Base-by-base conservation (phyloP, 2,888 invertebrate genomes). In the Scotopteryx bipunctaria region DNA sequence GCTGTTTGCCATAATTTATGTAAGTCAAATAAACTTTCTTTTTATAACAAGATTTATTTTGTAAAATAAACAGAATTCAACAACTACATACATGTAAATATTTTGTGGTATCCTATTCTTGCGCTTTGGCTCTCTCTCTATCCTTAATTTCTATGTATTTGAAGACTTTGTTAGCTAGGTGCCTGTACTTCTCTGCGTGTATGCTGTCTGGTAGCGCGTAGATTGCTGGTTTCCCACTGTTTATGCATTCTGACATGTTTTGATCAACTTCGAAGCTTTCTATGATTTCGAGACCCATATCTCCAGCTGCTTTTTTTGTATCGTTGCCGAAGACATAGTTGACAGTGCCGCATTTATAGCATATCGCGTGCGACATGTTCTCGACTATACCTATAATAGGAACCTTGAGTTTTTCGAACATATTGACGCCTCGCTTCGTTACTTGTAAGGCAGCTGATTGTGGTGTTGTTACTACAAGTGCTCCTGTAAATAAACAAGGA, bases 391-490 rank as follows among this genome's bases (percentile, higher is more conserved):
- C 98, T 36, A 96, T 91, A 29, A 98, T 92, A 0, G 97, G 96
- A 4, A 97, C 93, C 57, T 94, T 92, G 1, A 98, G 90, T 76
- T 95, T 97, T 55, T 93, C 91, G 71, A 97, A 97, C 98, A 99
- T 98, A 64, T 93, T 93, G 0, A 95, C 94, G 6, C 98, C 98
- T 64, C 97, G 92, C 66, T 93, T 91, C 0, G 97, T 96, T 15
- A 98, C 97, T 74, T 97, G 93, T 3, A 98, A 76, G 0, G 98
- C 95, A 1, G 97, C 95, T 44, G 93, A 93, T 78, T 98, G 98
- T 0, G 98, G 98, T 0, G 98, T 99, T 5, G 98, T 97, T 0
- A 99, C 97, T 37, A 99, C 87, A n/a, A 99, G 73, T 2, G 95
- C 96, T 11, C 97, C 95, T 94, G 75, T 33, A 75, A 77, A 51